Evolutionary conservation across 2,888 invertebrate species (phyloP).

Genomic region (Xestia ashworthii): DNA sequence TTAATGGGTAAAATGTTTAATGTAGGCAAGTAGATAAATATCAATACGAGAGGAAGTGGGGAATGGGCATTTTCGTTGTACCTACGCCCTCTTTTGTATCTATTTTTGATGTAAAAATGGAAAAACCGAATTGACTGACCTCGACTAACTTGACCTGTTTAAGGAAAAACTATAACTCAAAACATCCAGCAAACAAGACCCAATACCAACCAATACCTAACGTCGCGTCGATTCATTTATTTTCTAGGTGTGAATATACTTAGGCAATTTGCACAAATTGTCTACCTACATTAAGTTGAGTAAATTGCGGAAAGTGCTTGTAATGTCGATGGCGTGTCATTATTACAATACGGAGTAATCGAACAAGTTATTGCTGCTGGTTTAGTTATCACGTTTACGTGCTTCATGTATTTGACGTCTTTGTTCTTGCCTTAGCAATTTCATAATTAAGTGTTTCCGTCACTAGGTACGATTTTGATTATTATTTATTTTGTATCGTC

Average conservation of each 20-base stretch:
- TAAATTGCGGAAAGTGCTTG: conserved; percentile 28
- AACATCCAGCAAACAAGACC: background rate
- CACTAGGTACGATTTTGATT: background rate
- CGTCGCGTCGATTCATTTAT: conserved; percentile 6
- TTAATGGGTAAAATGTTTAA: no score
- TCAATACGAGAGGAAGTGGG: background rate
- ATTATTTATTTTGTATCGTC: background rate
- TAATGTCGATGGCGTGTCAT: conserved; percentile 24
- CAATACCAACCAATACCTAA: background rate
- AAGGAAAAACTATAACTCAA: background rate
- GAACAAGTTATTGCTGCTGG: conserved; percentile 35
- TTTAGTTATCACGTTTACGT: conserved; percentile 10
- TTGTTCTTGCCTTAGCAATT: background rate
- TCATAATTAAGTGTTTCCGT: background rate
- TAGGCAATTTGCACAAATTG: conserved; percentile 14
- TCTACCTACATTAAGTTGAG: conserved; percentile 1
- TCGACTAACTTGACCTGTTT: background rate
- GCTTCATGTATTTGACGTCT: conserved; percentile 8
- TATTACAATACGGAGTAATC: conserved; percentile 38
- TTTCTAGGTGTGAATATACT: background rate
- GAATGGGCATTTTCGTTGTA: background rate
- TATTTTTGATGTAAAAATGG: background rate
- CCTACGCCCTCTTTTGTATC: background rate
- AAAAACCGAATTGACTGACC: background rate
- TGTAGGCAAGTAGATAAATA: background rate